Evolutionary conservation across 2,113 vertebrate genomes (phyloP).

Genomic region (Cnemophilus loriae): DNA sequence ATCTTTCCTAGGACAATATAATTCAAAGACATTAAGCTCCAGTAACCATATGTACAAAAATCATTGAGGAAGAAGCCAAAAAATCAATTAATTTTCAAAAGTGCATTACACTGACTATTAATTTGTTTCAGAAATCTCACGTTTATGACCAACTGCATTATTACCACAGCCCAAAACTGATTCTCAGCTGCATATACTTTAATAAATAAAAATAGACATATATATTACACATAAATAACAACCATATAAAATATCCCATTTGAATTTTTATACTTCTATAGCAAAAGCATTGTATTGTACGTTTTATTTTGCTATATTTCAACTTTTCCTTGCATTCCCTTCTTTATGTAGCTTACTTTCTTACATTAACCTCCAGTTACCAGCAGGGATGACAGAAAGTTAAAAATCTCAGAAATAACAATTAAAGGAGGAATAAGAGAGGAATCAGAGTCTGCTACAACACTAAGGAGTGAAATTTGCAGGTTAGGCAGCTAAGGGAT

Average conservation of each 20-base stretch:
- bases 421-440: neutral
- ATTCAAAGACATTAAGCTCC: conserved; percentile 26
- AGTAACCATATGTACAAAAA: neutral
- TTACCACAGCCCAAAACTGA: neutral
- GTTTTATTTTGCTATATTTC: neutral
- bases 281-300: neutral
- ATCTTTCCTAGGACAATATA: neutral
- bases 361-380: conserved; percentile 10
- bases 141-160: neutral
- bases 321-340: neutral
- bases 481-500: neutral
- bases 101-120: neutral
- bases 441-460: neutral
- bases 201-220: neutral
- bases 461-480: neutral
- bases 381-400: neutral
- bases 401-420: neutral
- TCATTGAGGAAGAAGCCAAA: neutral
- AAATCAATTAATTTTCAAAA: neutral
- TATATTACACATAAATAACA: neutral
- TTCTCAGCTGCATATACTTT: neutral
- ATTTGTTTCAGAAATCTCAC: neutral
- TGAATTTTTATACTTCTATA: neutral
- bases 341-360: neutral
- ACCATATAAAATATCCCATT: neutral